Evolutionary conservation across 2,888 invertebrate species (phyloP).

Genomic region (Acrobasis suavella): DNA sequence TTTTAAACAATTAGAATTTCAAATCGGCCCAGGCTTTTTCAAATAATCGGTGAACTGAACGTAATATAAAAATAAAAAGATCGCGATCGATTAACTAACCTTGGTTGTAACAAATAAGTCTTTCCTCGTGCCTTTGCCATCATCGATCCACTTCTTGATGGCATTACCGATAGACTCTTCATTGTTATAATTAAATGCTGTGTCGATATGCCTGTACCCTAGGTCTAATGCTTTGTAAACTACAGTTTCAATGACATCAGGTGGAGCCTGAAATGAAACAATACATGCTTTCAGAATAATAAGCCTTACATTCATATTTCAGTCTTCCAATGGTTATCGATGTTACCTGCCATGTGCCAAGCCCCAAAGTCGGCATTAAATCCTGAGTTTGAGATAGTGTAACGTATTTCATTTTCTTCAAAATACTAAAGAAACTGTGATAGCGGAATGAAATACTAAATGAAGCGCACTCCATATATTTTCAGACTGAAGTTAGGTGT

Average conservation of each 20-base stretch:
- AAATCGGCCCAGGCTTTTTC: too few species aligned
- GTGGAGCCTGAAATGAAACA: conserved; percentile 75
- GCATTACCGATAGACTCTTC: conserved; percentile 88
- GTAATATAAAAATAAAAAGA: too few species aligned
- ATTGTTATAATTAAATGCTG: conserved; percentile 90
- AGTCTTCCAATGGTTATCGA: not conserved
- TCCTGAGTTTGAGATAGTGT: conserved; percentile 72
- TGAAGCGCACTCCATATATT: conserved; percentile 46
- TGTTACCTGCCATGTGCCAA: conserved; percentile 88
- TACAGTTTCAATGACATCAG: conserved; percentile 84
- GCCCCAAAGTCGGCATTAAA: conserved; percentile 86
- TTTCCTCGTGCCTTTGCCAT: conserved; percentile 84
- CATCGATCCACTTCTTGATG: conserved; percentile 84
- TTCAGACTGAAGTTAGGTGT: conserved; percentile 44
- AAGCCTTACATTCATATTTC: not conserved
- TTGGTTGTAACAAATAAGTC: conserved; percentile 92
- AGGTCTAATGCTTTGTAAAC: conserved; percentile 85
- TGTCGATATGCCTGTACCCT: conserved; percentile 90
- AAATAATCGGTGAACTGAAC: too few species aligned
- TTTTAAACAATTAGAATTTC: too few species aligned
- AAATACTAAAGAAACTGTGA: conserved; percentile 42
- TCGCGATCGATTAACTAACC: conserved; percentile 67
- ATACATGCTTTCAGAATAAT: conserved; percentile 15
- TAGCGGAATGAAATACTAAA: conserved; percentile 38
- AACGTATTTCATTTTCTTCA: conserved; percentile 69